phyloP scores from a whole-genome alignment of 2,113 vertebrate genomes.

The Grallaria varia region DNA sequence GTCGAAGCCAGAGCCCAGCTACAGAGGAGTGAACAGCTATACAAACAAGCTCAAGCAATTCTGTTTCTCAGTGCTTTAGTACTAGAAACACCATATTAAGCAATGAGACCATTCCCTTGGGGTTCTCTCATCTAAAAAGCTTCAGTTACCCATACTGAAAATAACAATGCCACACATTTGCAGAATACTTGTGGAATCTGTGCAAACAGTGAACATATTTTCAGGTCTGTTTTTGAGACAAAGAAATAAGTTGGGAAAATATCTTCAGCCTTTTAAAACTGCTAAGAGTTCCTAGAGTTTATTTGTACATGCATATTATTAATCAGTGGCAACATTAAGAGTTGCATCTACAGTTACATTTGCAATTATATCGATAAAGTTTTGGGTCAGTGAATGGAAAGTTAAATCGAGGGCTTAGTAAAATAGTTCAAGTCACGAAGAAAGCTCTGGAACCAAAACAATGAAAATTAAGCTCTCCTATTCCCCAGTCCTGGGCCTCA shows the following conservation, averaged over 20 bases:
- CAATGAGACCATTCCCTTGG: neutral
- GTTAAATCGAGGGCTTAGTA: neutral
- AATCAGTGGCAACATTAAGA: neutral
- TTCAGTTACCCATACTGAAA: rapidly evolving
- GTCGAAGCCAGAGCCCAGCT: neutral
- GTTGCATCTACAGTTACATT: neutral
- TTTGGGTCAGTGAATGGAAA: neutral
- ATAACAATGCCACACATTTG: neutral
- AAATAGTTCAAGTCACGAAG: neutral
- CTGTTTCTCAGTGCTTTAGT: neutral
- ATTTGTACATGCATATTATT: neutral
- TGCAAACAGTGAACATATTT: neutral
- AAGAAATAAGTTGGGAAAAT: neutral
- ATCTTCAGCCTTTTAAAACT: neutral
- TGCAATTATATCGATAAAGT: neutral
- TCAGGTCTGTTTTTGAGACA: neutral
- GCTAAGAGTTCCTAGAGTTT: neutral
- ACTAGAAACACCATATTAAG: neutral
- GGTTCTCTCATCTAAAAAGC: neutral
- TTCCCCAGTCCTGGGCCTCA: neutral
- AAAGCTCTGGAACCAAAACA: neutral
- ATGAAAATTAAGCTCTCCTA: neutral
- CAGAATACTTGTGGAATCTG: neutral
- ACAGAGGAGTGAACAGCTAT: neutral
- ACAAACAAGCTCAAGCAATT: neutral